Evolutionary conservation across 2,888 invertebrate genomes (phyloP).

Genomic region (Automeris io): DNA sequence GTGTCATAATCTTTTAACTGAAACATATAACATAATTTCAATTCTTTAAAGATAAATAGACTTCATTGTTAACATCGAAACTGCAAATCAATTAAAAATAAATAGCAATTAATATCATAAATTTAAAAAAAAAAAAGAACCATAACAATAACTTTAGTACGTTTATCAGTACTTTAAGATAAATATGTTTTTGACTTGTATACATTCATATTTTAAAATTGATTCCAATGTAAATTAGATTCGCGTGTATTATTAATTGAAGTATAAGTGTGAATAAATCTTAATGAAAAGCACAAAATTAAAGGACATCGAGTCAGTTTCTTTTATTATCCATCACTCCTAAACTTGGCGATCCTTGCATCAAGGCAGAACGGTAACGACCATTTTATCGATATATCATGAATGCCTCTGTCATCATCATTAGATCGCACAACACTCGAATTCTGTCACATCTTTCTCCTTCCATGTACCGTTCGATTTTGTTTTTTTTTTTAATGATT

Average conservation of each 20-base stretch:
- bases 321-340: constrained; percentile 57
- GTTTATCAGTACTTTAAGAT: constrained; percentile 67
- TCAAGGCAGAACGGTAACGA: constrained; percentile 73
- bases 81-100: constrained; percentile 41
- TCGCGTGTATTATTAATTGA: constrained; percentile 66
- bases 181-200: constrained; percentile 76
- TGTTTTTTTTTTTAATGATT: constrained; percentile 40
- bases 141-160: constrained; percentile 73
- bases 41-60: constrained; percentile 31
- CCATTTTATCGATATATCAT: constrained; percentile 73
- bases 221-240: constrained; percentile 65
- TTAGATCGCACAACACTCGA: constrained; percentile 65
- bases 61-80: constrained; percentile 37
- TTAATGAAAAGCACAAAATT: constrained; percentile 54
- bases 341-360: constrained; percentile 65
- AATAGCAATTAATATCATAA: constrained; percentile 42
- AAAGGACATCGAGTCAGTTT: constrained; percentile 59
- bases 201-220: constrained; percentile 71
- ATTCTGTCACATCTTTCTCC: constrained; percentile 64
- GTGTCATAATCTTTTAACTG: constrained; percentile 44
- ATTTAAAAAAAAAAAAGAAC: constrained; percentile 63
- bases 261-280: constrained; percentile 75
- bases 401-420: constrained; percentile 76
- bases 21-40: no score
- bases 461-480: constrained; percentile 47